These are phyloP conservation scores for Drosophila burlai DNA, from an alignment of 1,140 invertebrate genomes.

Conservation along the genomic window DNA sequence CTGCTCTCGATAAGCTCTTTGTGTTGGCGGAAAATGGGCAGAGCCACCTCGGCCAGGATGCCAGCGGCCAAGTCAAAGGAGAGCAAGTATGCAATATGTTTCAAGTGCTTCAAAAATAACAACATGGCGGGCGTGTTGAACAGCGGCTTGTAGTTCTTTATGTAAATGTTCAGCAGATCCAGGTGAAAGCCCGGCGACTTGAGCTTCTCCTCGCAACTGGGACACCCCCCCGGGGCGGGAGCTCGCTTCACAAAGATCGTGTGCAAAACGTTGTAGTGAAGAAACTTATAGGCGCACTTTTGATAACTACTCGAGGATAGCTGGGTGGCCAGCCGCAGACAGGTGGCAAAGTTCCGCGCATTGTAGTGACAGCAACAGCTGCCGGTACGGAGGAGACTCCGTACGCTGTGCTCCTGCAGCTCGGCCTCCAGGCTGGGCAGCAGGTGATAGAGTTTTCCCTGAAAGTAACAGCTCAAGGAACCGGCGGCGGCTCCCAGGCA, in stretches of 20 bases:
- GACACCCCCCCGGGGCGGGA: slow-evolving; percentile 42
- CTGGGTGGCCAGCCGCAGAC: slow-evolving; percentile 51
- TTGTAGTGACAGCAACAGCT: slow-evolving; percentile 81
- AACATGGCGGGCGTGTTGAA: slow-evolving; percentile 44
- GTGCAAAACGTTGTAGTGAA: slow-evolving; percentile 70
- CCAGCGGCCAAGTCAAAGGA: slow-evolving; percentile 72
- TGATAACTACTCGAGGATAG: slow-evolving; percentile 60
- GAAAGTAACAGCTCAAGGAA: slow-evolving; percentile 75
- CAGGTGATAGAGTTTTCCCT: slow-evolving; percentile 66
- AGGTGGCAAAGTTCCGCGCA: slow-evolving; percentile 53
- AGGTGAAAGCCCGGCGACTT: slow-evolving; percentile 68
- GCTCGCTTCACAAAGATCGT: slow-evolving; percentile 68
- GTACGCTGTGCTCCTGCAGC: slow-evolving; percentile 67
- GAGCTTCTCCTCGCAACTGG: slow-evolving; percentile 70
- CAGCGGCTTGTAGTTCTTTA: slow-evolving; percentile 54
- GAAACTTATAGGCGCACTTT: slow-evolving; percentile 78
- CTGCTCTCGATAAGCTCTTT: slow-evolving; percentile 52
- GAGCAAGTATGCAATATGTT: slow-evolving; percentile 71
- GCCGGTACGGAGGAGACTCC: slow-evolving; percentile 65
- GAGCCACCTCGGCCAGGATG: slow-evolving; percentile 72
- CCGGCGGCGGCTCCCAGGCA: slow-evolving; percentile 31
- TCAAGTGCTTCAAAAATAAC: slow-evolving; percentile 76
- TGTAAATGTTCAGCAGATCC: slow-evolving; percentile 66
- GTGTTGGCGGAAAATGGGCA: slow-evolving; percentile 73
- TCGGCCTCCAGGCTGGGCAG: slow-evolving; percentile 57